Percentiles rank a stretch among this genome's conserved stretches.
Evolutionary conservation across 2,888 invertebrate genomes (phyloP).

Genomic region (Perithous albicinctus): DNA sequence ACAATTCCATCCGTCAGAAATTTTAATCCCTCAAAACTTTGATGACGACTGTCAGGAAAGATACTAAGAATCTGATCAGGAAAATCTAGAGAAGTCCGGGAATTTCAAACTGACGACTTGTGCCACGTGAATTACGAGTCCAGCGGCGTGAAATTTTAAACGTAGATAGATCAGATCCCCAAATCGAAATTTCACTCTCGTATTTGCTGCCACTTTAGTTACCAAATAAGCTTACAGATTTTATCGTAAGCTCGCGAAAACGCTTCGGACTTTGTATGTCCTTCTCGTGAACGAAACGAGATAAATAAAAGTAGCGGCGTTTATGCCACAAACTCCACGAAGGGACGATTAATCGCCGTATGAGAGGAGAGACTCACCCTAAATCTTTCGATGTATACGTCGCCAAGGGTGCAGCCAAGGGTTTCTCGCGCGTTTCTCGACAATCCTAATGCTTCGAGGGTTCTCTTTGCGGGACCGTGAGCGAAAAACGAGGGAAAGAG

Average conservation of each 20-base stretch:
- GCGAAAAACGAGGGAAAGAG: slow-evolving; percentile 58
- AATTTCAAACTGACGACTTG: too few relatives aligned
- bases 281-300: background rate
- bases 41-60: too few relatives aligned
- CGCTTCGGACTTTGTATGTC: slow-evolving; percentile 9
- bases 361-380: slow-evolving; percentile 75
- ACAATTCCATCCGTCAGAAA: too few relatives aligned
- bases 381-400: slow-evolving; percentile 76
- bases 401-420: slow-evolving; percentile 46
- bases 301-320: slow-evolving; percentile 37
- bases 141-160: too few relatives aligned
- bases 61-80: too few relatives aligned
- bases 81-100: too few relatives aligned
- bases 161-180: too few relatives aligned
- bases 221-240: too few relatives aligned
- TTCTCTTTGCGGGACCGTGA: slow-evolving; percentile 32
- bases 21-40: too few relatives aligned
- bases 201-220: too few relatives aligned
- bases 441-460: background rate
- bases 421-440: slow-evolving; percentile 49
- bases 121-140: too few relatives aligned
- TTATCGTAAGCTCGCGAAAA: background rate
- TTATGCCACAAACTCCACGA: slow-evolving; percentile 53
- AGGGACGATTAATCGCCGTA: slow-evolving; percentile 64
- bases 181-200: too few relatives aligned